Evolutionary conservation across 1,140 invertebrate genomes (phyloP), one percentile per base, ranked within the genome.

Genomic region (Cephus cinctus): DNA sequence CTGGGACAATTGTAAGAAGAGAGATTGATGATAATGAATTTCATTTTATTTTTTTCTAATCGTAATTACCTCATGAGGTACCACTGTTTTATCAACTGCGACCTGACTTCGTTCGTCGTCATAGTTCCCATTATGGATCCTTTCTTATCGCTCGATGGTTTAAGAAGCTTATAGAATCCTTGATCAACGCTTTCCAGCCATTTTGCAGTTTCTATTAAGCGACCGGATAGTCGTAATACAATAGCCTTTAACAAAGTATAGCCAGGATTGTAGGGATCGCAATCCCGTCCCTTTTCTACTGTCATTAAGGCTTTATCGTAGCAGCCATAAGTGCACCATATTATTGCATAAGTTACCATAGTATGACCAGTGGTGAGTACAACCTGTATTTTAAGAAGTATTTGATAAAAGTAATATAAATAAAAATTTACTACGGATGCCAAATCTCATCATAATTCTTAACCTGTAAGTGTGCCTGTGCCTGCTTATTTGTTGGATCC

Each of bases 181-280:
- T 55, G 22, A 15, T 48, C 50, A 0, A 59, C 43, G 39, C 12
- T 46, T 9, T 54, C 32, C 4, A 59, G 25, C 57, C 57, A 60
- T 0, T 30, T 5, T 6, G n/a, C 43, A 2, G 55, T 52, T 47
- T 57, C 55, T 0, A 31, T 18, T n/a, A 50, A 27, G 5, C 55
- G 51, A 6, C 57, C 57, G 2, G 52, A 60, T 9, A 57, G 9
- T 20, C 57, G 49, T 8, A 60, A 21, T 2, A 57, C 21, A 2
- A 60, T 47, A 0, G 49, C 25, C 35, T 60, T 60, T 5, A 60
- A 20, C 16, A 60, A 34, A 22, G 25, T 57, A 25, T 49, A 60
- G 14, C 52, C 55, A 14, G 56, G 57, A 50, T 60, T 60, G 19
- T 44, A 57, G 4, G 57, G 57, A 50, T 57, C 50, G 16, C 52